A percentile compares a stretch with the other conserved stretches of the same genome.
These are phyloP conservation scores for Sarotherodon lohbergeri DNA, from an alignment of 2,113 vertebrate species.

Conservation along the genomic window DNA sequence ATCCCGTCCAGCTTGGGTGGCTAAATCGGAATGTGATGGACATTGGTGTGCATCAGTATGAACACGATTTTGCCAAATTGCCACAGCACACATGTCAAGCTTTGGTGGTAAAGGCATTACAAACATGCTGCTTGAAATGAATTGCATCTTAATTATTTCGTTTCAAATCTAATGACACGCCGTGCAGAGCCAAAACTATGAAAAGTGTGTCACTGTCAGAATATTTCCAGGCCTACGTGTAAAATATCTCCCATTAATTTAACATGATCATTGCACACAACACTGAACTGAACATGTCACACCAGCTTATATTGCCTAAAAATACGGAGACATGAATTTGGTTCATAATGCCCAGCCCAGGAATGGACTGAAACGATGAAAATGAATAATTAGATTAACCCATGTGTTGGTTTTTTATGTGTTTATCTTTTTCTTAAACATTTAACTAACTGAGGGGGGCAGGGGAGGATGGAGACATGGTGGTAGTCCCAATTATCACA, in stretches of 20 bases:
- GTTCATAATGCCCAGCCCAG: background rate
- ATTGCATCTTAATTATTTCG: background rate
- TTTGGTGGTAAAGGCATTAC: background rate
- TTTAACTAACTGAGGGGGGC: background rate
- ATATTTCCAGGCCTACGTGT: background rate
- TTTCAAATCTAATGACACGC: background rate
- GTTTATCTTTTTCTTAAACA: background rate
- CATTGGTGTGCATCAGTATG: background rate
- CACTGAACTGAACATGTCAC: background rate
- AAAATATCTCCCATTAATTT: background rate
- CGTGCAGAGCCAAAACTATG: background rate
- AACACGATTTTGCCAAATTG: background rate
- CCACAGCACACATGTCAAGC: background rate
- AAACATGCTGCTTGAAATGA: background rate
- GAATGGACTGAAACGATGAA: background rate
- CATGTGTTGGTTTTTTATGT: fast-evolving
- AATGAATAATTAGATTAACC: background rate
- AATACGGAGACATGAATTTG: fast-evolving
- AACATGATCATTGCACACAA: background rate
- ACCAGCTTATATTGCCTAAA: background rate
- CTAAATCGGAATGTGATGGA: background rate
- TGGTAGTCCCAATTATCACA: background rate
- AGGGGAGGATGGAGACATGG: background rate
- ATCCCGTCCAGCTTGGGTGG: background rate
- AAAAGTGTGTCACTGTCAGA: background rate